These are phyloP conservation scores for Siniperca obscura DNA, from an alignment of 2,797 vertebrate genomes.

Conservation along the genomic window DNA sequence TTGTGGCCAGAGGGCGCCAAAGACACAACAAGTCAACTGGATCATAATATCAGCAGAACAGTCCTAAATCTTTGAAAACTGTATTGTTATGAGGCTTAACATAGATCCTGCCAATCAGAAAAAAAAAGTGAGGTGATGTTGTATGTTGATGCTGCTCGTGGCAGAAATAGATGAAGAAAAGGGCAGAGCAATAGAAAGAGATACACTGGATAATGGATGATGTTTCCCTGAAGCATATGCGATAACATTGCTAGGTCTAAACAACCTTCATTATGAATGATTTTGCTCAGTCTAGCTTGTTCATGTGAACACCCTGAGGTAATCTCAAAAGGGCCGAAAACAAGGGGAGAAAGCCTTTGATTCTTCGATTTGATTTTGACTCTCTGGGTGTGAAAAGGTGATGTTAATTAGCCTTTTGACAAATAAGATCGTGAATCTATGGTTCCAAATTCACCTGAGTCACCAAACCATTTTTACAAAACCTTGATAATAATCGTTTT, in stretches of 20 bases:
- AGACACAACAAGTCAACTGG: slow-evolving; percentile 45
- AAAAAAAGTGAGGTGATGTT: slow-evolving; percentile 29
- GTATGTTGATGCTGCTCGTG: slow-evolving; percentile 29
- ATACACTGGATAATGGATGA: slow-evolving; percentile 39
- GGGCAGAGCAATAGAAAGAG: slow-evolving; percentile 19
- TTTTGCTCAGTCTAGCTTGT: slow-evolving; percentile 34
- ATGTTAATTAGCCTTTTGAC: slow-evolving; percentile 8
- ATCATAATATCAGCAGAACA: slow-evolving; percentile 44
- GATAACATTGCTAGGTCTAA: slow-evolving; percentile 54
- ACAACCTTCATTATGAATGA: slow-evolving; percentile 65
- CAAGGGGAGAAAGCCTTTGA: slow-evolving; percentile 21
- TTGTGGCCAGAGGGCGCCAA: slow-evolving; percentile 44
- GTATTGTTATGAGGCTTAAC: slow-evolving; percentile 41
- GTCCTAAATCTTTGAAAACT: slow-evolving; percentile 19
- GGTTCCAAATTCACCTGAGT: neutral
- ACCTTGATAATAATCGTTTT: neutral
- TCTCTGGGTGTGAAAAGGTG: neutral
- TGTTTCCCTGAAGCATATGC: slow-evolving; percentile 42
- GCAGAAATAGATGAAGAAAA: slow-evolving; percentile 34
- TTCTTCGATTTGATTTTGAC: neutral
- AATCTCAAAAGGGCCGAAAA: slow-evolving; percentile 24
- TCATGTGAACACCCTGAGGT: slow-evolving; percentile 24
- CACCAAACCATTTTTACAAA: neutral
- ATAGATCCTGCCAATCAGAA: slow-evolving; percentile 44
- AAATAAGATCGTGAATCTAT: neutral